These are phyloP conservation scores for Ophthalmolycus amberensis DNA, from an alignment of 2,113 vertebrate genomes.

Conservation along the genomic window DNA sequence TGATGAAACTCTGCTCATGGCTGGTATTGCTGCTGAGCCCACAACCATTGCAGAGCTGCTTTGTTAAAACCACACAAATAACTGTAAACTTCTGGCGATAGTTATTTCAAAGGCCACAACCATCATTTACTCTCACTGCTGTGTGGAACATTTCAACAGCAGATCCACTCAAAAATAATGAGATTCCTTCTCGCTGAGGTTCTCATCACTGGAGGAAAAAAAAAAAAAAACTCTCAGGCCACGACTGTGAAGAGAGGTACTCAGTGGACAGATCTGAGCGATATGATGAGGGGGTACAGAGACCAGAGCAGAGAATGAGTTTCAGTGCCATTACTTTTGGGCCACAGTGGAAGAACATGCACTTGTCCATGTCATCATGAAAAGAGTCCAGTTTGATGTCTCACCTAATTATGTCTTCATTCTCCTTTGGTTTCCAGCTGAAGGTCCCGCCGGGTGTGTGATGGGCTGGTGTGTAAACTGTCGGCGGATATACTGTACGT, in stretches of 20 bases:
- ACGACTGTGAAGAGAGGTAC: slow-evolving; percentile 34
- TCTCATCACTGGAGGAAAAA: slow-evolving; percentile 18
- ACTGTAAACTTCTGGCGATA: slow-evolving; percentile 24
- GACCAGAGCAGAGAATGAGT: slow-evolving; percentile 34
- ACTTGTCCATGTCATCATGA: slow-evolving; percentile 42
- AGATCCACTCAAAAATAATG: slow-evolving; percentile 60
- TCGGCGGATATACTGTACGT: not conserved
- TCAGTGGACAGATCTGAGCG: slow-evolving; percentile 47
- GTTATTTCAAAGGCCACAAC: slow-evolving; percentile 29
- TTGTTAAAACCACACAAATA: slow-evolving; percentile 32
- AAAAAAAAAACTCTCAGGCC: slow-evolving; percentile 34
- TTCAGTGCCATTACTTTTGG: slow-evolving; percentile 35
- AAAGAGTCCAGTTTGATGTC: slow-evolving; percentile 24
- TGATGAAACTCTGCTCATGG: slow-evolving; percentile 2
- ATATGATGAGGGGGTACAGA: slow-evolving; percentile 53
- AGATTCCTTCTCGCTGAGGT: slow-evolving; percentile 47
- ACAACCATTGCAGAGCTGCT: not conserved
- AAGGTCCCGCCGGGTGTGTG: slow-evolving; percentile 34
- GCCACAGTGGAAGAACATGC: slow-evolving; percentile 38
- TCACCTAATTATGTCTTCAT: slow-evolving; percentile 62
- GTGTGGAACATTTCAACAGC: slow-evolving; percentile 35
- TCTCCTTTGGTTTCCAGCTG: slow-evolving; percentile 20
- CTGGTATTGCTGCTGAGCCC: slow-evolving; percentile 2
- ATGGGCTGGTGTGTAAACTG: slow-evolving; percentile 27
- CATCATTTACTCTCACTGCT: slow-evolving; percentile 33